Conservation (phyloP, 2,113 vertebrate species). For the Cinclus cinclus region DNA sequence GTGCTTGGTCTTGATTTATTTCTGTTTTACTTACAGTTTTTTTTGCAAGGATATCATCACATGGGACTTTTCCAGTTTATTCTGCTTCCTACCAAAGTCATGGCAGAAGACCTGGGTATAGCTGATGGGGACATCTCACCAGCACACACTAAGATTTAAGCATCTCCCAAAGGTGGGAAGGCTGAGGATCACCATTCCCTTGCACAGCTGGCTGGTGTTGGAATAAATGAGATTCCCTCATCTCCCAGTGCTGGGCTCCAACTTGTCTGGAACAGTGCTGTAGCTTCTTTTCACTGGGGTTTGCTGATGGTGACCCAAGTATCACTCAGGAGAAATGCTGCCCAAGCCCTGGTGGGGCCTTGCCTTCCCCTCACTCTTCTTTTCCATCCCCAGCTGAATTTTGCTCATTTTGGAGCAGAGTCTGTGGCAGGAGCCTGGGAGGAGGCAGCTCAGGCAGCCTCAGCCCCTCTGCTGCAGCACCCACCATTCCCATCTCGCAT, state of each 20-base stretch:
- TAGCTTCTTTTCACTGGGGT: not conserved
- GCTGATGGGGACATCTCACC: not conserved
- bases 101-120: not conserved
- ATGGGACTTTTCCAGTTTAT: not conserved
- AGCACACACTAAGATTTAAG: not conserved
- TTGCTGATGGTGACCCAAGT: not conserved
- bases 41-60: not conserved
- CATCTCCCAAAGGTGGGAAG: not conserved
- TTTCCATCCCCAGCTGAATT: not conserved
- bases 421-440: not conserved
- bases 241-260: not conserved
- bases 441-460: not conserved
- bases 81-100: not conserved
- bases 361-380: not conserved
- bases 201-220: not conserved
- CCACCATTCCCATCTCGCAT: constrained; percentile 61
- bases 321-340: not conserved
- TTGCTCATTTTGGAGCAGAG: not conserved
- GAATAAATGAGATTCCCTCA: not conserved
- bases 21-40: not conserved
- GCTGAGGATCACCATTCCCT: not conserved
- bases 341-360: not conserved
- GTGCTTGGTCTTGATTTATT: not conserved
- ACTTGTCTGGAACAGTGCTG: not conserved
- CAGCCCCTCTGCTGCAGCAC: not conserved